Evolutionary conservation across 2,888 invertebrate species (phyloP), one percentile per base, ranked within the genome.

Genomic region (Nymphalis polychloros): DNA sequence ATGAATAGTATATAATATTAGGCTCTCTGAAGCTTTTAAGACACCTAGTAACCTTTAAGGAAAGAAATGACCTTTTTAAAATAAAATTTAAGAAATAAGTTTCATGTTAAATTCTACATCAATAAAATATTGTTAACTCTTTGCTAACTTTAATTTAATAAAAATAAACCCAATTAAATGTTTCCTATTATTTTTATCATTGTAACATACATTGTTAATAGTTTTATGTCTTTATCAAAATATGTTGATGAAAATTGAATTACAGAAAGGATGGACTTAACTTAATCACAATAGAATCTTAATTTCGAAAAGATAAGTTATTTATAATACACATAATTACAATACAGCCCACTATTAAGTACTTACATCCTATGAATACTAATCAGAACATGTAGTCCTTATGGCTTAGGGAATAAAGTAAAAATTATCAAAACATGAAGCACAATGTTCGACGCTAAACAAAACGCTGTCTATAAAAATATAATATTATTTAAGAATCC

Each of bases 401-500:
- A 57, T n/a, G 13, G 4, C 2, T 2, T 5, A 19, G 8, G 3
- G 8, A 31, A 47, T 60, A 60, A 48, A 47, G 47, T 8, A 13
- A 8, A 47, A 41, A 67, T 57, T 67, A 48, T 16, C 13, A 27
- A 55, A 27, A 13, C 23, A 64, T 23, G 50, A 48, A 60, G 13
- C n/a, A 13, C 17, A 19, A 31, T 13, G n/a, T 59, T 48, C 59
- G 50, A 59, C 63, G 64, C 49, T 41, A 50, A 46, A 52, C 65
- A 64, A 68, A 61, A 31, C 52, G 31, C 19, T 68, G 61, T 68
- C 71, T 68, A 74, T 72, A 75, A 74, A 73, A 70, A 72, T 72
- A 72, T 74, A 73, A 73, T 71, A 73, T 74, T 74, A 73, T 76
- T 81, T 80, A 80, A 81, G 80, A 85, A 83, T 78, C 83, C 78